phyloP scores from a whole-genome alignment of 2,888 invertebrate species.

The Thymelicus sylvestris region DNA sequence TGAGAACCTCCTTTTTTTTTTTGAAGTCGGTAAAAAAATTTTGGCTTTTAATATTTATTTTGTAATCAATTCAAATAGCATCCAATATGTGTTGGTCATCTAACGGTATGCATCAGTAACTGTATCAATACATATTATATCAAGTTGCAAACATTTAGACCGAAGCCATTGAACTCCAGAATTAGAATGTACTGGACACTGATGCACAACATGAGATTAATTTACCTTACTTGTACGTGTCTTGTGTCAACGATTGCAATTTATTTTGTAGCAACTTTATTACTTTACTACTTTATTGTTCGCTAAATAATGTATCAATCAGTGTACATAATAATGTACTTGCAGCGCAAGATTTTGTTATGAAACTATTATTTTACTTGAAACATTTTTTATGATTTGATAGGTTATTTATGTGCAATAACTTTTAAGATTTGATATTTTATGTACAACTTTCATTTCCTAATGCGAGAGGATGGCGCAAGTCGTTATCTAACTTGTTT shows the following conservation, averaged over 20 bases:
- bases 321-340: too few species aligned
- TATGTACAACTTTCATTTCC: too few species aligned
- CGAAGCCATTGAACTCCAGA: slow-evolving; percentile 14
- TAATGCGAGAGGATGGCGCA: too few species aligned
- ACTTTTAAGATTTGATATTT: too few species aligned
- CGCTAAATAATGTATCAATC: background rate
- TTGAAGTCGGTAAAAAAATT: too few species aligned
- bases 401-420: too few species aligned
- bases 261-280: background rate
- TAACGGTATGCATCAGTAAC: slow-evolving; percentile 18
- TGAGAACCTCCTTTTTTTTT: too few species aligned
- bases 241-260: slow-evolving; percentile 10
- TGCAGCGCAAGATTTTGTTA: background rate
- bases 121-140: slow-evolving; percentile 12
- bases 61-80: background rate
- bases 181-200: slow-evolving; percentile 14
- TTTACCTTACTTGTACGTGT: slow-evolving; percentile 11
- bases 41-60: too few species aligned
- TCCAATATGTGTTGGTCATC: background rate
- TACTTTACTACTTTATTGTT: slow-evolving; percentile 5
- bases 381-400: too few species aligned
- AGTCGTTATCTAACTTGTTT: too few species aligned
- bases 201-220: background rate
- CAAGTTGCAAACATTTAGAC: slow-evolving; percentile 13
- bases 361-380: background rate